Percentiles rank a stretch among this genome's conserved stretches.
phyloP scores from a whole-genome alignment of 2,888 invertebrate species.

The Rotaria macrura region DNA sequence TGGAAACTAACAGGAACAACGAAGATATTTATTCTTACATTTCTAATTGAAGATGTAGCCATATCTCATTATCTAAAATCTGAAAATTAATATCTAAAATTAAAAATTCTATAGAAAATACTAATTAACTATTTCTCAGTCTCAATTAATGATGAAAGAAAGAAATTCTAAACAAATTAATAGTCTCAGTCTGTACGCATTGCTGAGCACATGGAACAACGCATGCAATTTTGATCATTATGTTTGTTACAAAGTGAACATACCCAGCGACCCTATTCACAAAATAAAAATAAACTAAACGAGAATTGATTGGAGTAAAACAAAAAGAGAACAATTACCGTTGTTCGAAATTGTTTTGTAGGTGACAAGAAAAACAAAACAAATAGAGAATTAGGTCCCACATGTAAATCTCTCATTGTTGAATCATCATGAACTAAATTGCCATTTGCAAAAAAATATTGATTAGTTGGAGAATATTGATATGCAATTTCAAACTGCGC shows the following conservation, averaged over 20 bases:
- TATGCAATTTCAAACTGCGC: neutral
- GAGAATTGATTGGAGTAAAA: neutral
- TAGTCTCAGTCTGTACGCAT: neutral
- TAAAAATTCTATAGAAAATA: neutral
- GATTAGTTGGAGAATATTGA: neutral
- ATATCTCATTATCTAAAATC: neutral
- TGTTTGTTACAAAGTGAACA: neutral
- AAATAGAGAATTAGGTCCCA: conserved; percentile 15
- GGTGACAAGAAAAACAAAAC: neutral
- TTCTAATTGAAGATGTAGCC: neutral
- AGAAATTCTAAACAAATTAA: neutral
- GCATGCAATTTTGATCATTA: neutral
- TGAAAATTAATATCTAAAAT: neutral
- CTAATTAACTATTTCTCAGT: too few species aligned
- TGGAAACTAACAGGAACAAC: too few species aligned
- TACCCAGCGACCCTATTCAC: neutral
- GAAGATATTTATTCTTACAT: neutral
- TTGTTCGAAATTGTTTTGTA: neutral
- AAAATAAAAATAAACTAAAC: neutral
- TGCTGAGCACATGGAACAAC: neutral
- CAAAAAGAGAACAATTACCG: neutral
- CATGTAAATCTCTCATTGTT: neutral
- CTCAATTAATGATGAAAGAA: neutral
- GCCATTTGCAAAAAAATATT: conserved; percentile 2
- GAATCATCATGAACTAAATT: neutral